phyloP scores from a whole-genome alignment of 2,888 invertebrate species.

The Smittia aterrima region DNA sequence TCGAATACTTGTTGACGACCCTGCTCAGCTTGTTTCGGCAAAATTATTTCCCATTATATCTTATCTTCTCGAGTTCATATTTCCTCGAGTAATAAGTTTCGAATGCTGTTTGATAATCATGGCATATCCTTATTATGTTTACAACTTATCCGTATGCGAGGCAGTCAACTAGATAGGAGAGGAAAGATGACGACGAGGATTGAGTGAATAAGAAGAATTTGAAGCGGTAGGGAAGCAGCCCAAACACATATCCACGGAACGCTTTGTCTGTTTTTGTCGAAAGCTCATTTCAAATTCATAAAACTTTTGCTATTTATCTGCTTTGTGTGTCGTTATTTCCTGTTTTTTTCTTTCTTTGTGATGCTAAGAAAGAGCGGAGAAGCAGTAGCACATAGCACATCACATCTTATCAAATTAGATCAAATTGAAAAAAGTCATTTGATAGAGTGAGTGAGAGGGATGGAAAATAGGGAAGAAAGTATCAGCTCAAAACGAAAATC shows the following conservation, averaged over 20 bases:
- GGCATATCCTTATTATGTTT: conserved; percentile 24
- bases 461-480: background rate
- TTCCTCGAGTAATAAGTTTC: conserved; percentile 27
- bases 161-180: no score
- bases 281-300: conserved; percentile 39
- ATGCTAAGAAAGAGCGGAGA: background rate
- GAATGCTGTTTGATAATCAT: conserved; percentile 34
- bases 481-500: conserved; percentile 14
- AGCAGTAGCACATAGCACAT: conserved; percentile 21
- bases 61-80: conserved; percentile 25
- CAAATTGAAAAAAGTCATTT: conserved; percentile 40
- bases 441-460: background rate
- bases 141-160: background rate
- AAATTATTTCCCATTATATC: conserved; percentile 16
- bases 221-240: no score
- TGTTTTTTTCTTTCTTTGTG: background rate
- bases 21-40: background rate
- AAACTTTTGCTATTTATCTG: conserved; percentile 34
- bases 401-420: conserved; percentile 25
- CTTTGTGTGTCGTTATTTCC: conserved; percentile 15
- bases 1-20: background rate
- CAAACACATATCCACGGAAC: no score
- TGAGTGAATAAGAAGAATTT: background rate
- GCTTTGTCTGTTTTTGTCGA: conserved; percentile 2
- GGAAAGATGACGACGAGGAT: background rate